Conservation (phyloP, 2,113 vertebrate species). For the Murina feae region DNA sequence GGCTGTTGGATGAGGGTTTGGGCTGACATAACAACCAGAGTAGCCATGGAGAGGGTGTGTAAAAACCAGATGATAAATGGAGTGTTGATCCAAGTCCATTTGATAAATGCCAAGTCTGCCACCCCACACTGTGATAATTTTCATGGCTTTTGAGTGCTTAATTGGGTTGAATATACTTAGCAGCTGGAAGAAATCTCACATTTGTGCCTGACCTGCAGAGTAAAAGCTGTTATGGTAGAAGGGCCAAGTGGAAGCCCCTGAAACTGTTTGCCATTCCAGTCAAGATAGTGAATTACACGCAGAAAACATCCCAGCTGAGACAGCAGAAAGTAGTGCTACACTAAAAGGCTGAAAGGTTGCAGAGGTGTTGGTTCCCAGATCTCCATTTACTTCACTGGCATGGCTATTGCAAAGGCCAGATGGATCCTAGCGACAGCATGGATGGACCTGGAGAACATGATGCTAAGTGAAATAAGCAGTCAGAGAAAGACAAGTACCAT, state of each 20-base stretch:
- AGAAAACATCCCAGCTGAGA: constrained; percentile 10
- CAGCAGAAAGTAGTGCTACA: not conserved
- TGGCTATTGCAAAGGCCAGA: not conserved
- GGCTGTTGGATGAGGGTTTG: not conserved
- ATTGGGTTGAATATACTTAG: constrained; percentile 53
- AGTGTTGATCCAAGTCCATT: not conserved
- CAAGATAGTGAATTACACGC: constrained; percentile 40
- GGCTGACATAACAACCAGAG: not conserved
- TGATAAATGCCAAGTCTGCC: constrained; percentile 40
- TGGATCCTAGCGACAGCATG: not conserved
- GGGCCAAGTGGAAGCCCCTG: not conserved
- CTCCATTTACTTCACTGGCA: constrained; percentile 6
- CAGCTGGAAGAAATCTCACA: constrained; percentile 44
- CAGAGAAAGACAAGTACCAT: too few relatives aligned
- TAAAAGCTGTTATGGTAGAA: constrained; percentile 12
- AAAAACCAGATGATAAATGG: constrained; percentile 30
- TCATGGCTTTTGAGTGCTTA: constrained; percentile 37
- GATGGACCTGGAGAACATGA: too few relatives aligned
- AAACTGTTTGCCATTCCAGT: not conserved
- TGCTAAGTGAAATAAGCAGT: too few relatives aligned
- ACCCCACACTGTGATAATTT: constrained; percentile 31
- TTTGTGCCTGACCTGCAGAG: not conserved
- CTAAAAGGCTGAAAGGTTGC: not conserved
- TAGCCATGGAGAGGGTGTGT: not conserved
- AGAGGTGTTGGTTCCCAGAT: not conserved